Evolutionary conservation across 2,113 vertebrate genomes (phyloP).

Genomic region (Megaleporinus macrocephalus): DNA sequence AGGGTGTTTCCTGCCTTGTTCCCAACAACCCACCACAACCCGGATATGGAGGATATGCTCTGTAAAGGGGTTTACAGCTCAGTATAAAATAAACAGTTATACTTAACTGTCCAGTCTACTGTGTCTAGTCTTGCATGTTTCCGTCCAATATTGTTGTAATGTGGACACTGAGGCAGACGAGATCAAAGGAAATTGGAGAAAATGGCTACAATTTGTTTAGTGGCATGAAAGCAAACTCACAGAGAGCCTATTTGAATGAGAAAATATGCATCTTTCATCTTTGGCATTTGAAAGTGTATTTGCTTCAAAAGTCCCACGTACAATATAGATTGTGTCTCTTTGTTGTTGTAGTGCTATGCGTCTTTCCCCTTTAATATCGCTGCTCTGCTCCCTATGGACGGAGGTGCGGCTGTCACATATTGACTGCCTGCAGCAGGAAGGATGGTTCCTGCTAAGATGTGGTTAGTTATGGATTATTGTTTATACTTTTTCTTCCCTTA

Average conservation of each 20-base stretch:
- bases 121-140: neutral
- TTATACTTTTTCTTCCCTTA: neutral
- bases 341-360: neutral
- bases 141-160: neutral
- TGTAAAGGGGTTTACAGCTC: no score
- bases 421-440: neutral
- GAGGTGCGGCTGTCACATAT: neutral
- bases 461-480: neutral
- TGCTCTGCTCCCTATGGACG: neutral
- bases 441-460: neutral
- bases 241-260: conserved; percentile 6
- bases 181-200: conserved; percentile 24
- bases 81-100: no score
- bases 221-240: conserved; percentile 31
- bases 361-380: neutral
- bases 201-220: neutral
- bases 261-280: conserved; percentile 45
- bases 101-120: neutral
- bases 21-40: no score
- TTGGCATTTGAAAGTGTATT: conserved; percentile 16
- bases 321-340: conserved; percentile 7
- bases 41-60: no score
- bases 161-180: neutral
- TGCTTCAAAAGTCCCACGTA: neutral
- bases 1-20: no score